Evolutionary conservation across 1,140 invertebrate genomes (phyloP), one percentile per base, ranked within the genome.

Genomic region (Tetramorium simillimum): DNA sequence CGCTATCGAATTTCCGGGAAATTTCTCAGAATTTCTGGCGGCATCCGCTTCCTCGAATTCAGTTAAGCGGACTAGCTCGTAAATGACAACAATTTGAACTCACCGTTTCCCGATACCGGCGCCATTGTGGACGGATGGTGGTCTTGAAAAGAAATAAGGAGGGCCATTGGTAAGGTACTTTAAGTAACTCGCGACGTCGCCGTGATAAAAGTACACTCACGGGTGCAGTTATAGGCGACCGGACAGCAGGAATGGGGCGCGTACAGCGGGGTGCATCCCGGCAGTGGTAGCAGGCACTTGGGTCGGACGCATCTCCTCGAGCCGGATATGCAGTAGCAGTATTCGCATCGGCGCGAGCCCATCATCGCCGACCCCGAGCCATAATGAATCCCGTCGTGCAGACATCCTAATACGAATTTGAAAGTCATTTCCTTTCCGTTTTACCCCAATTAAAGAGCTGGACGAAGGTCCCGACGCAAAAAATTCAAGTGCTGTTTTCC

Each of bases 241-340:
- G 98, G 98, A 92, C 98, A 98, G 93, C 98, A 99, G 6, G 97
- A 97, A 73, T 97, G 97, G 18, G 97, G 95, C 1, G 97, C 95
- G 91, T 97, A 98, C 28, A 95, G 92, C 0, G 96, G 96, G 46
- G 95, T 96, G 92, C 98, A 99, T 33, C 97, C 98, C 6, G 97
- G 96, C 10, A 98, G 95, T 0, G 97, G 96, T n/a, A 98, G 95
- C 84, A 98, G 95, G 94, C 98, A 99, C 92, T 97, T 96, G 0
- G 98, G 98, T 87, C 97, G 96, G 37, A 98, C 97, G 93, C 98
- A 99, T 88, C 96, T 97, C 91, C 98, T 96, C 72, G 96, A 95
- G 7, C 98, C 98, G 88, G 95, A 95, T 80, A 98, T 97, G 92
- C 98, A 99, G 94, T 98, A 99, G 94, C 98, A 99, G 93, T 98